Conservation (phyloP, 2,888 invertebrate genomes). For the Pachymerium ferrugineum region DNA sequence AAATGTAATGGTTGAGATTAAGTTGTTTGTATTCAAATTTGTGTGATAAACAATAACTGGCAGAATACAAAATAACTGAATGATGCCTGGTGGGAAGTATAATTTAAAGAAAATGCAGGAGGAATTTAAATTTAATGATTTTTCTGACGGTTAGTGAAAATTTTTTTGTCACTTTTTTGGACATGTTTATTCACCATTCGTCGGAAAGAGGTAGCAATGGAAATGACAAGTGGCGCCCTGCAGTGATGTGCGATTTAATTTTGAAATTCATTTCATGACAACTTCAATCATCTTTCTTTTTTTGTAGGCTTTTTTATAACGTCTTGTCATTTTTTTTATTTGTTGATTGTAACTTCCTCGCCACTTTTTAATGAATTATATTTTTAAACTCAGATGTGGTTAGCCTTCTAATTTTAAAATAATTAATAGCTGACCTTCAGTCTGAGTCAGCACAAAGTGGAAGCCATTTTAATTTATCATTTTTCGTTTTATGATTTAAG, state of each 20-base stretch:
- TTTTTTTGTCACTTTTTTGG: not conserved
- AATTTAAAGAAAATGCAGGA: not conserved
- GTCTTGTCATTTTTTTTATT: not conserved
- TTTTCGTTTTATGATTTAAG: not conserved
- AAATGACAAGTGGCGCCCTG: constrained; percentile 19
- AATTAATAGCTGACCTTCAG: constrained; percentile 12
- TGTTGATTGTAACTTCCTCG: not conserved
- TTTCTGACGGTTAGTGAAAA: not conserved
- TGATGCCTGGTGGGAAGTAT: not conserved
- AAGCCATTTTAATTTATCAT: constrained; percentile 27
- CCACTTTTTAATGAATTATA: not conserved
- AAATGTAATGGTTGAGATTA: not conserved
- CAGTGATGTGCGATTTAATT: constrained; percentile 14
- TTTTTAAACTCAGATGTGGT: not conserved
- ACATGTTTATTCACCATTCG: not conserved
- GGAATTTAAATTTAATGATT: not conserved
- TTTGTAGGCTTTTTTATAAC: not conserved
- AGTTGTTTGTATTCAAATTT: constrained; percentile 19
- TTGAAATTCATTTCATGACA: constrained; percentile 4
- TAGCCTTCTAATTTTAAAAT: not conserved
- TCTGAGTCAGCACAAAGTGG: constrained; percentile 20
- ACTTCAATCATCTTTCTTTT: not conserved
- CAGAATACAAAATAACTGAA: constrained; percentile 1
- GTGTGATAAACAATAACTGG: not conserved
- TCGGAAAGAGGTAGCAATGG: not conserved